A percentile compares a stretch with the other conserved stretches of the same genome.
phyloP scores from a whole-genome alignment of 2,797 vertebrate species.

The Mus caroli region DNA sequence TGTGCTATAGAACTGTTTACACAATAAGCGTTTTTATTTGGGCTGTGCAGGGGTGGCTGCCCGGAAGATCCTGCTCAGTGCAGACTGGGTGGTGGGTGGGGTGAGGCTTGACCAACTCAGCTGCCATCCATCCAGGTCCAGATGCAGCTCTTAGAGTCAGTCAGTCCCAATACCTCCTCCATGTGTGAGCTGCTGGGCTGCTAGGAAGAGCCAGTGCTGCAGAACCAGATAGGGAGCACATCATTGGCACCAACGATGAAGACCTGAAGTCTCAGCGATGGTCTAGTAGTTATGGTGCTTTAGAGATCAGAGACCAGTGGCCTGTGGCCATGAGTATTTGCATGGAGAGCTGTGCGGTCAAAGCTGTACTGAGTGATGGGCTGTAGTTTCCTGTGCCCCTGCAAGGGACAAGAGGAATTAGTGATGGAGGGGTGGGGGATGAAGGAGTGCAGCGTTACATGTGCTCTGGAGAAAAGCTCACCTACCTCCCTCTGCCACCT shows the following conservation, averaged over 20 bases:
- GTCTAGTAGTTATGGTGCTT: not conserved
- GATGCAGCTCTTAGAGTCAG: not conserved
- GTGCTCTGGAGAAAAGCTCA: not conserved
- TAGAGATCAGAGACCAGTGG: not conserved
- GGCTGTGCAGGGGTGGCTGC: not conserved
- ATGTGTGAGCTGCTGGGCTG: not conserved
- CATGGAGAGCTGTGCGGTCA: not conserved
- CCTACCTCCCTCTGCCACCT: too few species aligned
- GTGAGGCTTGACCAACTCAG: not conserved
- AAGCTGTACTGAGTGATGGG: not conserved
- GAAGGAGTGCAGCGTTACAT: not conserved
- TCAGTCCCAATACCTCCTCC: not conserved
- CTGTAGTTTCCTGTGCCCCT: not conserved
- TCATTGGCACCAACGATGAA: not conserved
- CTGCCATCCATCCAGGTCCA: not conserved
- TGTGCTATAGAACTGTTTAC: not conserved
- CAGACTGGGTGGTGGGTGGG: not conserved
- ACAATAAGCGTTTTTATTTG: slow-evolving; percentile 21
- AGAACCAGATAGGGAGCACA: not conserved
- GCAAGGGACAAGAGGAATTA: not conserved
- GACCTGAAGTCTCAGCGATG: not conserved
- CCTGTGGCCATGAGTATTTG: not conserved
- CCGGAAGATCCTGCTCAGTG: not conserved
- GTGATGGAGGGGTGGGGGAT: not conserved
- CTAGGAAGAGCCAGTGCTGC: not conserved